Conservation (phyloP, 2,888 invertebrate genomes). For the Bursaphelenchus okinawaensis region DNA sequence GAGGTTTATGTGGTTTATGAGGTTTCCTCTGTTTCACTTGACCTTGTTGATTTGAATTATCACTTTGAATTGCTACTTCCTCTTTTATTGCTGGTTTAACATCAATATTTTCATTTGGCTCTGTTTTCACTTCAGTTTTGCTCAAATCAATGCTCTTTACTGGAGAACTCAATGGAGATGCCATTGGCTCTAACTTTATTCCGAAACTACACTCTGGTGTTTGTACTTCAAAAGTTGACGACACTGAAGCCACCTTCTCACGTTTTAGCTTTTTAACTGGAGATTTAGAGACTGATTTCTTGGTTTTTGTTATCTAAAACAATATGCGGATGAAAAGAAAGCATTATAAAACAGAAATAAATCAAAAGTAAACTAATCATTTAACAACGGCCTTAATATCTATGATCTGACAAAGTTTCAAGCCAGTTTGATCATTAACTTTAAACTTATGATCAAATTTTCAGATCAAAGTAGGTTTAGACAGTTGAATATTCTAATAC, state of each 20-base stretch:
- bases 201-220: not conserved
- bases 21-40: not conserved
- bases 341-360: no score
- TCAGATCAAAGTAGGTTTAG: no score
- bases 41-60: not conserved
- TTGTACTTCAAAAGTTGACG: not conserved
- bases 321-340: not conserved
- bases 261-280: not conserved
- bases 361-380: not conserved
- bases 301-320: not conserved
- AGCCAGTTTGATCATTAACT: no score
- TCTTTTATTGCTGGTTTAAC: not conserved
- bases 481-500: no score
- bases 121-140: not conserved
- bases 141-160: not conserved
- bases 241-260: not conserved
- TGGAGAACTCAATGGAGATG: not conserved
- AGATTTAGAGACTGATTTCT: not conserved
- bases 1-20: not conserved
- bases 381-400: no score
- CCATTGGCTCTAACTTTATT: not conserved
- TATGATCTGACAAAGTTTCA: no score
- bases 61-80: not conserved
- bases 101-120: not conserved
- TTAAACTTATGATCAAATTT: no score